Conservation (phyloP, 2,113 vertebrate genomes). For the Dipodomys stephensi region DNA sequence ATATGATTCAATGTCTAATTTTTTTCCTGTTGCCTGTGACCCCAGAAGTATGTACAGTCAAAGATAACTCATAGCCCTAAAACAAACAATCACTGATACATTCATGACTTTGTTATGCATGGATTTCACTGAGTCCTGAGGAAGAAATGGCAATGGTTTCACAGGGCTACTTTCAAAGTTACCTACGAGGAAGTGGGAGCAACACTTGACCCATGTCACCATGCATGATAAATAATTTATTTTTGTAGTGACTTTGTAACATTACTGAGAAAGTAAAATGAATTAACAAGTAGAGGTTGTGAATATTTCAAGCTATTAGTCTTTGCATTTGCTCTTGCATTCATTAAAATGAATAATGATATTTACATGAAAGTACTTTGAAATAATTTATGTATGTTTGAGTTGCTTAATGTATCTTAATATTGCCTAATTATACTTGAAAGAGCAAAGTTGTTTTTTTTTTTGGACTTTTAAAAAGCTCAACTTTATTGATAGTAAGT, state of each 20-base stretch:
- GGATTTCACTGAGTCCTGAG: not conserved
- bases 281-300: not conserved
- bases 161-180: not conserved
- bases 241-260: not conserved
- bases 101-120: not conserved
- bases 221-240: not conserved
- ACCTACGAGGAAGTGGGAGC: not conserved
- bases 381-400: not conserved
- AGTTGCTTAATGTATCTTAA: not conserved
- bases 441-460: not conserved
- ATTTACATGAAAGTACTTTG: not conserved
- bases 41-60: not conserved
- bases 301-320: not conserved
- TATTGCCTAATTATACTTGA: not conserved
- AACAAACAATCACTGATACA: not conserved
- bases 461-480: not conserved
- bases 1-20: slow-evolving; percentile 50
- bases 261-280: not conserved
- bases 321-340: not conserved
- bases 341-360: not conserved
- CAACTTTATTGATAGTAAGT: not conserved
- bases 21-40: not conserved
- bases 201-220: not conserved
- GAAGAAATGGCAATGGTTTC: not conserved
- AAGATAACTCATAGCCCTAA: not conserved